Evolutionary conservation across 2,113 vertebrate species (phyloP).

Genomic region (Ammodytes dubius): DNA sequence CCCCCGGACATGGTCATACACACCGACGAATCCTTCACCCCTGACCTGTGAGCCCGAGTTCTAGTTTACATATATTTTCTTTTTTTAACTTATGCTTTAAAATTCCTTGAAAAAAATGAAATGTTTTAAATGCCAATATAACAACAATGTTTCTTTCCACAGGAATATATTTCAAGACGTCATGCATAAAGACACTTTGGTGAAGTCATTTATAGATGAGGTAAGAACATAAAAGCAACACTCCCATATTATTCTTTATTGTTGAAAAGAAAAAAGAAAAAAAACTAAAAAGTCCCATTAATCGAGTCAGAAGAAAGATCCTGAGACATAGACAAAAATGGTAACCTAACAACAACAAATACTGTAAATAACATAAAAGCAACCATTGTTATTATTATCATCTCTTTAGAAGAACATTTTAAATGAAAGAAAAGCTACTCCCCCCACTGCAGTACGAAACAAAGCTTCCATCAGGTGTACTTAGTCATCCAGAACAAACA

Average conservation of each 20-base stretch:
- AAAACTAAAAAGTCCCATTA: neutral
- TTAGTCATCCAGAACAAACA: neutral
- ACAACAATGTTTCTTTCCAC: constrained; percentile 6
- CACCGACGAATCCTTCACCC: constrained; percentile 94
- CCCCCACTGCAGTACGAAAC: neutral
- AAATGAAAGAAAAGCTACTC: neutral
- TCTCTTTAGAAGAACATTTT: neutral
- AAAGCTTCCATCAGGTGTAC: neutral
- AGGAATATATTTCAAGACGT: constrained; percentile 99
- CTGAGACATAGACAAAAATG: neutral
- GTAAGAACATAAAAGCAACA: constrained; percentile 78
- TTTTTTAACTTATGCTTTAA: neutral
- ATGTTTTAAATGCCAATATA: neutral
- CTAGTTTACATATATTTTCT: neutral
- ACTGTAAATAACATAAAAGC: neutral
- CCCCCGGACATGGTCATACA: constrained; percentile 91
- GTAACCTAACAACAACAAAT: neutral
- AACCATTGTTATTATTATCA: neutral
- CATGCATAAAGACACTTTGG: constrained; percentile 92
- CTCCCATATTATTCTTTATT: neutral
- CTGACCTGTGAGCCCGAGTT: constrained; percentile 89
- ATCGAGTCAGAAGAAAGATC: neutral
- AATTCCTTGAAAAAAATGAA: neutral
- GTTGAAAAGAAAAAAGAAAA: neutral
- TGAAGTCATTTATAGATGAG: constrained; percentile 96